These are phyloP conservation scores for Frankliniella intonsa DNA, from an alignment of 2,888 invertebrate genomes.

Conservation along the genomic window DNA sequence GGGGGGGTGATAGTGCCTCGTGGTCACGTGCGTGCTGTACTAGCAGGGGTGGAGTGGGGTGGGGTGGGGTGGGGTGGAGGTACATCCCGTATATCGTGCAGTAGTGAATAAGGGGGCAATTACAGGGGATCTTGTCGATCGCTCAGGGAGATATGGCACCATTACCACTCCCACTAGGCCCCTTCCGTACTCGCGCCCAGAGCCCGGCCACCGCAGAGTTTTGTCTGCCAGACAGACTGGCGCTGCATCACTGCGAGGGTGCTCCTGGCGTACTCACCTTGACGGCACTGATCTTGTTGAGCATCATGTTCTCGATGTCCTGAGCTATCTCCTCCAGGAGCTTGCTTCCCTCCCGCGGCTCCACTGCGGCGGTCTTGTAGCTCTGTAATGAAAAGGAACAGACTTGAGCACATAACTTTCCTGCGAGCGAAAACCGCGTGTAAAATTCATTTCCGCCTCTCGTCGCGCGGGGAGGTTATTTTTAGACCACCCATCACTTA, in stretches of 20 bases:
- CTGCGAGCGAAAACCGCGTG: background rate
- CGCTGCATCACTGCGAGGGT: background rate
- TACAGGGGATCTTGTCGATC: background rate
- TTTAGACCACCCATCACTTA: constrained; percentile 53
- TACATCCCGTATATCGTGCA: background rate
- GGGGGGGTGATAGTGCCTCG: background rate
- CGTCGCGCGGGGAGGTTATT: background rate
- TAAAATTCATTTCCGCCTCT: background rate
- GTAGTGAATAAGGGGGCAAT: background rate
- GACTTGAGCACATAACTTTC: background rate
- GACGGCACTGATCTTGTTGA: constrained; percentile 80
- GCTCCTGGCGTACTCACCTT: constrained; percentile 51
- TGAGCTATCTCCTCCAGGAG: constrained; percentile 78
- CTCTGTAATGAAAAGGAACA: constrained; percentile 52
- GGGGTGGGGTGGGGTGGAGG: background rate
- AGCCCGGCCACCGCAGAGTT: background rate
- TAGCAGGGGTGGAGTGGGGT: background rate
- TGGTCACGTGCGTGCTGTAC: background rate
- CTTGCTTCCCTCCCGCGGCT: constrained; percentile 68
- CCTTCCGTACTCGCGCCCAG: background rate
- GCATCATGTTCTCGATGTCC: constrained; percentile 83
- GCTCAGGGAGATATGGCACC: background rate
- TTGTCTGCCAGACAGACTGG: background rate
- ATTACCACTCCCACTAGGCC: background rate
- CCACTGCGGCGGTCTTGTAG: constrained; percentile 72